Percentiles rank a stretch among this genome's conserved stretches.
These are phyloP conservation scores for Brachylomia viminalis DNA, from an alignment of 2,888 invertebrate genomes.

Conservation along the genomic window DNA sequence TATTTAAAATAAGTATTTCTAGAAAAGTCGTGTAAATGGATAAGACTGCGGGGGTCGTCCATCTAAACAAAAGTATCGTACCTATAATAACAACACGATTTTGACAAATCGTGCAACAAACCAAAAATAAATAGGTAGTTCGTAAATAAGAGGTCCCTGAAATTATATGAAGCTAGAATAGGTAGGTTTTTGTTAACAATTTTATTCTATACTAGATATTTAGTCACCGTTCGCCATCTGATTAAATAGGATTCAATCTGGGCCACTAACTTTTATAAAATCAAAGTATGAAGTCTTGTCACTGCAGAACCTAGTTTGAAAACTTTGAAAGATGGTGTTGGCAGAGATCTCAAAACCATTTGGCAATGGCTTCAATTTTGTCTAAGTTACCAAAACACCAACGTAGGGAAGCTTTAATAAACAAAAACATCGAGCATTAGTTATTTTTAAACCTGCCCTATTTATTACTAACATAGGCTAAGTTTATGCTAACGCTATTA, in stretches of 20 bases:
- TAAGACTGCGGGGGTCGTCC: neutral
- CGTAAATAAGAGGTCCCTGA: neutral
- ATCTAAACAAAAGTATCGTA: neutral
- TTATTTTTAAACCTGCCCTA: neutral
- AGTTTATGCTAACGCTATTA: no score
- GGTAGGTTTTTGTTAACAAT: neutral
- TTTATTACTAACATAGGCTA: no score
- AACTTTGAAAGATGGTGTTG: constrained; percentile 24
- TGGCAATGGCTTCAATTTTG: neutral
- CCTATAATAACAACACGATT: constrained; percentile 1
- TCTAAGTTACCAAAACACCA: constrained; percentile 4
- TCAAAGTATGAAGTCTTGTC: neutral
- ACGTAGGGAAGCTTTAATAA: neutral
- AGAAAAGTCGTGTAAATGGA: neutral
- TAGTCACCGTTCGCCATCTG: neutral
- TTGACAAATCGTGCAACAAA: neutral
- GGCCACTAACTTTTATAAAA: neutral
- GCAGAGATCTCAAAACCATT: constrained; percentile 18
- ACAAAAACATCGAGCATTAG: neutral
- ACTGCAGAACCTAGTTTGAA: constrained; percentile 9
- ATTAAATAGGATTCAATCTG: constrained; percentile 2
- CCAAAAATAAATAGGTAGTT: neutral
- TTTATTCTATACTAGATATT: neutral
- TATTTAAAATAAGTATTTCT: neutral
- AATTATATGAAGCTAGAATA: neutral